These are phyloP conservation scores for Amblyraja radiata DNA, from an alignment of 2,797 vertebrate genomes.

Conservation along the genomic window DNA sequence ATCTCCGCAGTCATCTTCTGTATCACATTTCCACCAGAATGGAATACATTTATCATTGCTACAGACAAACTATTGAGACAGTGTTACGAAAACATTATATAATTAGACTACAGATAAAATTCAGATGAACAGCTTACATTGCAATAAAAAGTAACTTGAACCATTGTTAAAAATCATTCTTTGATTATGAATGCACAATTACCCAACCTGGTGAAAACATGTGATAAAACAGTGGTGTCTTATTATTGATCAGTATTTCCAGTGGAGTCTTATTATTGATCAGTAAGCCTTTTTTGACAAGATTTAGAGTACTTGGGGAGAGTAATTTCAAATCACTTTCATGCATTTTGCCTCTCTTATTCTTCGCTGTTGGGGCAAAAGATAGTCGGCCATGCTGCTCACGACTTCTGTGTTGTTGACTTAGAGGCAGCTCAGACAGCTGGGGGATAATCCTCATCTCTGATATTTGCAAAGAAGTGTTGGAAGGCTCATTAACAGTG, in stretches of 20 bases:
- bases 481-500: not conserved
- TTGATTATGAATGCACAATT: not conserved
- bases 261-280: not conserved
- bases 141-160: not conserved
- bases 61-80: conserved; percentile 75
- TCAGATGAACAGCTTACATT: not conserved
- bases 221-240: not conserved
- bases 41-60: conserved; percentile 93
- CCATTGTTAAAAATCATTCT: not conserved
- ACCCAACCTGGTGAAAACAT: not conserved
- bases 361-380: not conserved
- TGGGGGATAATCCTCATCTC: not conserved
- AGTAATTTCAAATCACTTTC: not conserved
- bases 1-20: conserved; percentile 86
- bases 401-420: not conserved
- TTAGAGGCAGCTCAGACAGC: not conserved
- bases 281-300: not conserved
- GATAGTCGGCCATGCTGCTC: not conserved
- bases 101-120: not conserved
- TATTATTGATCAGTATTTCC: not conserved
- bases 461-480: not conserved
- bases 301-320: not conserved
- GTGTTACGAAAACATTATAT: conserved; percentile 8
- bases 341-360: not conserved
- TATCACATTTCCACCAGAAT: conserved; percentile 96